phyloP scores from a whole-genome alignment of 1,140 invertebrate species.

The Trichogramma pretiosum region DNA sequence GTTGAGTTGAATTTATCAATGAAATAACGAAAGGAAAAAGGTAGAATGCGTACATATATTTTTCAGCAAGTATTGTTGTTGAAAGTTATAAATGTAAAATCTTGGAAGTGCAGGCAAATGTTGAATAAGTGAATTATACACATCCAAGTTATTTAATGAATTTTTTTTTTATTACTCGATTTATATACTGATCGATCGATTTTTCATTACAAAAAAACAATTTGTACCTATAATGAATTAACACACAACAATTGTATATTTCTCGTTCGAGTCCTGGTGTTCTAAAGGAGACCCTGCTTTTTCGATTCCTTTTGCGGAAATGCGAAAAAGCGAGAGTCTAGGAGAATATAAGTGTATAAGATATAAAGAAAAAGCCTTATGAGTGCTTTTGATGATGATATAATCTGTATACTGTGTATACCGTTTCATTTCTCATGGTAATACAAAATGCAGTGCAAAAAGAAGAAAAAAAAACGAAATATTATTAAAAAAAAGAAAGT shows the following conservation, averaged over 20 bases:
- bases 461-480: conserved; percentile 25
- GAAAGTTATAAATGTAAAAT: conserved; percentile 10
- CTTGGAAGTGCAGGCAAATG: conserved; percentile 10
- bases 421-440: conserved; percentile 40
- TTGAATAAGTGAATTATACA: no score
- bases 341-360: no score
- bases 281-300: no score
- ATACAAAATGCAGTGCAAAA: conserved; percentile 30
- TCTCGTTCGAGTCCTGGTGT: no score
- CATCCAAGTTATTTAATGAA: no score
- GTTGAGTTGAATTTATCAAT: conserved; percentile 10
- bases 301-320: no score
- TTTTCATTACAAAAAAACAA: not conserved
- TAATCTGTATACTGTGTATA: conserved; percentile 46
- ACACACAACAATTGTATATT: conserved; percentile 4
- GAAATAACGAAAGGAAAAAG: no score
- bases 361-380: conserved; percentile 33
- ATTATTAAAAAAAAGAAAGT: conserved; percentile 22
- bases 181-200: not conserved
- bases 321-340: no score
- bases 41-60: no score
- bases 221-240: not conserved
- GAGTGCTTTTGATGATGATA: conserved; percentile 38
- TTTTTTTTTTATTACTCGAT: conserved; percentile 1
- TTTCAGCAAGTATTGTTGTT: conserved; percentile 4